Evolutionary conservation across 2,797 vertebrate species (phyloP), one percentile per base, ranked within the genome.

Genomic region (Sebastes hopkinsi): DNA sequence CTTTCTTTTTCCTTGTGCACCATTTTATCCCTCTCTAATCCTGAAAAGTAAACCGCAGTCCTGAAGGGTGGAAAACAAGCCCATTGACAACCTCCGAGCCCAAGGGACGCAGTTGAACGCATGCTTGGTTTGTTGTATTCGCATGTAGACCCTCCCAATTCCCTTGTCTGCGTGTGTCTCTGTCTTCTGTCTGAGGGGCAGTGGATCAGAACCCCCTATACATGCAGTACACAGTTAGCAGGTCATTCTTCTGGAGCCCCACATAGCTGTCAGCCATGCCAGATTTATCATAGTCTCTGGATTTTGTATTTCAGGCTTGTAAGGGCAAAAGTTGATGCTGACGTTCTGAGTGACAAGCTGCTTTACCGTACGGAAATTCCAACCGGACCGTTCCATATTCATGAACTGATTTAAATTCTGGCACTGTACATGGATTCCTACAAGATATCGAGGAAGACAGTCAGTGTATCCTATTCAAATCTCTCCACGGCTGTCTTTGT

Each of bases 381-480:
- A 93, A 95, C 93, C 66, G 92, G 92, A 89, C 92, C 79, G 84
- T 90, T 96, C 94, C 96, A 96, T 96, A 96, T 96, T 95, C 95
- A 96, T 96, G 94, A 90, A 67, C 93, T 94, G 92, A 95, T 96
- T 96, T 95, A 95, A 95, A 96, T 96, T 96, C 95, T 85, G 83
- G 82, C 90, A 88, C 91, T 89, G 92, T 94, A 93, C 94, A 90
- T 88, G 90, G 90, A 90, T 91, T 95, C 88, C 92, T 90, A 92
- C 91, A 90, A 91, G 91, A 92, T 92, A 92, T 88, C 29, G 85
- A 87, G 86, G 84, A 92, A 94, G 90, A 91, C 87, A 92, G 87
- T 87, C 72, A 72, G 89, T 88, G 91, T 89, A 89, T 87, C 90
- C 86, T 73, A 84, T 89, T 92, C 88, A 86, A 85, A 91, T 91